Base-by-base conservation (phyloP, 2,113 vertebrate genomes). In the Alces alces region DNA sequence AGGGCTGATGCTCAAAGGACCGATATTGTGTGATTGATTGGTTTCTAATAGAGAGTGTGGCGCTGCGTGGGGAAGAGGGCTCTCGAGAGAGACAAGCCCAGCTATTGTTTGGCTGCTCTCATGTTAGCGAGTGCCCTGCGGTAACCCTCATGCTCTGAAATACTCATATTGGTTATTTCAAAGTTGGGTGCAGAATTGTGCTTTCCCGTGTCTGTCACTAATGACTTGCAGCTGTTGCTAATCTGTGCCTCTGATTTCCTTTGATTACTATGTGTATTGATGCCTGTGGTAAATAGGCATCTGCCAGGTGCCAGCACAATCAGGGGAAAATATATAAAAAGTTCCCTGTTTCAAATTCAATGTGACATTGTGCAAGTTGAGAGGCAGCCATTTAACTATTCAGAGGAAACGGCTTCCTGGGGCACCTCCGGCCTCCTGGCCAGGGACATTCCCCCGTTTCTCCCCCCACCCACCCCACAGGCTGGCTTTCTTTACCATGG, bases 151-250 rank as follows among this genome's bases (percentile, higher is more conserved):
- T 91, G 98, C 99, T 99, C 98, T 97, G 98, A 97, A 98, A 98
- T 96, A 96, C 98, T 99, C 98, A 90, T 98, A 98, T 98, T 98
- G 99, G 99, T 98, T 98, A 98, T 99, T 99, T 98, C 98, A 93
- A 99, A 99, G 99, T 98, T 97, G 99, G 99, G 99, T 99, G 98
- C 99, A 96, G 99, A 98, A 98, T 98, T 99, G 98, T 98, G 99
- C 98, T 99, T 99, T 99, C 99, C 99, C 99, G 99, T 98, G 99
- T 99, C 99, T 99, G 99, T 98, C 98, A 99, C 99, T 99, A 99
- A 99, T 99, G 99, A 99, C 99, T 99, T 99, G 99, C 99, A 99
- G 99, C 99, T 99, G 99, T 98, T 99, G 98, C 99, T 99, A 99
- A 99, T 99, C 99, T 99, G 98, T 98, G 99, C 98, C 98, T 99